Conservation (phyloP, 2,797 vertebrate species). For the Esox masquinongy region DNA sequence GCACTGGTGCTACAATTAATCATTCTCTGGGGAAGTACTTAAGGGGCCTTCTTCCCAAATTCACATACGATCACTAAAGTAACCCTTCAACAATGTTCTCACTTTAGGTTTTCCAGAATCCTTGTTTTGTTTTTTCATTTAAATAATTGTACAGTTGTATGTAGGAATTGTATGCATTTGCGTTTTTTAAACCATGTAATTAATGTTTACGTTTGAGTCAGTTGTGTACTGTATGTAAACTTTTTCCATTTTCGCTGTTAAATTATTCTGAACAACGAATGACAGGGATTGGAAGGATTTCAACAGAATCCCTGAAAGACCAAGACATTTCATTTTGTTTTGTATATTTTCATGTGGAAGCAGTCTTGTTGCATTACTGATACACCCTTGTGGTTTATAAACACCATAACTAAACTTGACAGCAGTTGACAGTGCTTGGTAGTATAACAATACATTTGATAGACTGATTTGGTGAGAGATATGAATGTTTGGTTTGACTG, state of each 20-base stretch:
- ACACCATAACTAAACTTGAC: slow-evolving; percentile 57
- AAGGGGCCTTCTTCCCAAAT: no score
- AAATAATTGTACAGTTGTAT: slow-evolving; percentile 52
- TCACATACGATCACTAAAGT: no score
- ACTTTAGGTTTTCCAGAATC: not conserved
- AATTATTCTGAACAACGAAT: slow-evolving; percentile 56
- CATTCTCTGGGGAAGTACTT: no score
- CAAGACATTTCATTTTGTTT: slow-evolving; percentile 46
- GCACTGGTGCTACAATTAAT: no score
- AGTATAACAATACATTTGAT: not conserved
- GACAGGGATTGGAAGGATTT: slow-evolving; percentile 27
- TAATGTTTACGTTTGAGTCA: slow-evolving; percentile 62
- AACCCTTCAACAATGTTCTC: not conserved
- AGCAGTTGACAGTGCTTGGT: slow-evolving; percentile 49
- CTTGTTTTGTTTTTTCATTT: slow-evolving; percentile 19
- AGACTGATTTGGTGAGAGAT: slow-evolving; percentile 4
- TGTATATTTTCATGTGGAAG: slow-evolving; percentile 66
- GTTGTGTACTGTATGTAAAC: slow-evolving; percentile 31
- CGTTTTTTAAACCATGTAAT: slow-evolving; percentile 42
- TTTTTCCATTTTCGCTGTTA: slow-evolving; percentile 53
- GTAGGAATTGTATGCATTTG: slow-evolving; percentile 41
- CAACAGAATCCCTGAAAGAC: slow-evolving; percentile 35
- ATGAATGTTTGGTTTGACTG: slow-evolving; percentile 27
- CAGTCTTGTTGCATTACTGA: slow-evolving; percentile 63
- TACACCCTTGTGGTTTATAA: slow-evolving; percentile 56